These are phyloP conservation scores for Acrocephalus scirpaceus DNA, from an alignment of 2,797 vertebrate species.

Conservation along the genomic window DNA sequence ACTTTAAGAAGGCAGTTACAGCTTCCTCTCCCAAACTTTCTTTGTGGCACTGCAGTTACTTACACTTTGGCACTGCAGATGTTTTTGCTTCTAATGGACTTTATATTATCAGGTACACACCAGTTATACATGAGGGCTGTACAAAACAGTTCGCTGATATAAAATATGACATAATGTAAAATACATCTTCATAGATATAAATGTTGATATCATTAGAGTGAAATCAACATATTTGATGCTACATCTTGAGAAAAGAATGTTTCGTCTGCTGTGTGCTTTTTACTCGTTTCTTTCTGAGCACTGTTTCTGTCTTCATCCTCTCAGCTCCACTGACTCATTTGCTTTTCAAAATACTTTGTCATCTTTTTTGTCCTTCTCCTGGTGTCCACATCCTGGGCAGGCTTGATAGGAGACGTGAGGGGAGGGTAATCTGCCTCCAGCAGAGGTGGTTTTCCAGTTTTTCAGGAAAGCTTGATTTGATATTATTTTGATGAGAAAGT, in stretches of 20 bases:
- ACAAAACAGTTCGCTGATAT: background rate
- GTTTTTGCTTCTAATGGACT: background rate
- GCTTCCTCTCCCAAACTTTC: background rate
- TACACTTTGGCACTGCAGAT: background rate
- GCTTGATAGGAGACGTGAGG: background rate
- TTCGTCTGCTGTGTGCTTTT: background rate
- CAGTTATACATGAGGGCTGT: background rate
- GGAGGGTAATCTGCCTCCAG: background rate
- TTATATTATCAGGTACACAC: background rate
- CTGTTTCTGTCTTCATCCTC: background rate
- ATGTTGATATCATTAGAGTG: background rate
- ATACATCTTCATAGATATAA: background rate
- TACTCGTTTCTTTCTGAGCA: background rate
- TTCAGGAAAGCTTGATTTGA: background rate
- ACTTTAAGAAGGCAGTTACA: background rate
- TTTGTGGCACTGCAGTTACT: background rate
- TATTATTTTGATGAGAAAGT: background rate
- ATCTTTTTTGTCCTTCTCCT: background rate
- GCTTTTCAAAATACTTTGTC: background rate
- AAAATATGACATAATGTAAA: background rate
- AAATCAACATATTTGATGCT: background rate
- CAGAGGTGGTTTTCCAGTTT: background rate
- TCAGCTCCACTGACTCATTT: background rate
- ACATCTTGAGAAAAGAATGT: background rate
- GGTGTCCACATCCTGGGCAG: background rate